A percentile compares a stretch with the other conserved stretches of the same genome.
Evolutionary conservation across 1,140 invertebrate species (phyloP).

Genomic region (Leptinotarsa texana): DNA sequence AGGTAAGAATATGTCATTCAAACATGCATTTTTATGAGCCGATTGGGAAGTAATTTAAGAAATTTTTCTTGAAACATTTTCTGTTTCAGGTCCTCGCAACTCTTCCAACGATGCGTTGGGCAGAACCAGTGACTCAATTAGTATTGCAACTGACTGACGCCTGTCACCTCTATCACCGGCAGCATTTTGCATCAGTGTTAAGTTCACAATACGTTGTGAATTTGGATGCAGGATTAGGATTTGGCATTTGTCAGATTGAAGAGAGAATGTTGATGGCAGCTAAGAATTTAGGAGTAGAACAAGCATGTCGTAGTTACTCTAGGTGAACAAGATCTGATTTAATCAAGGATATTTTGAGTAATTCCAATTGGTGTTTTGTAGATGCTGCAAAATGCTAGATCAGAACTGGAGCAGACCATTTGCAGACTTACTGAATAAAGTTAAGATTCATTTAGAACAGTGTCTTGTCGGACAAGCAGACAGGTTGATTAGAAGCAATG

Average conservation of each 20-base stretch:
- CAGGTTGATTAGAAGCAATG: conserved; percentile 64
- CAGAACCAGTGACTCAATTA: conserved; percentile 68
- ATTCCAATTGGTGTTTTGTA: not conserved
- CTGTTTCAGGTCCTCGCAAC: conserved; percentile 60
- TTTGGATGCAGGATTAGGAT: conserved; percentile 67
- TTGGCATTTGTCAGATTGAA: conserved; percentile 70
- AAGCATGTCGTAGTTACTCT: conserved; percentile 71
- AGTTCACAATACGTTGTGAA: conserved; percentile 67
- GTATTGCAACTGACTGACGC: conserved; percentile 70
- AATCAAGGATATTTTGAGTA: no score
- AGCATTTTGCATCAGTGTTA: conserved; percentile 68
- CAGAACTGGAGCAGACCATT: conserved; percentile 45
- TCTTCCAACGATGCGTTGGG: conserved; percentile 72
- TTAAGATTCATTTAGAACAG: conserved; percentile 63
- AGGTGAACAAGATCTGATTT: conserved; percentile 36
- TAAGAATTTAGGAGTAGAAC: conserved; percentile 67
- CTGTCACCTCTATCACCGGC: conserved; percentile 62
- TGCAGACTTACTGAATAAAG: conserved; percentile 50
- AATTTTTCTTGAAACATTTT: not conserved
- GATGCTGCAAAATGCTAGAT: conserved; percentile 49
- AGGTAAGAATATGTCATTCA: conserved; percentile 43
- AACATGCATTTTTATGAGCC: not conserved
- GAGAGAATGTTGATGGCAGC: conserved; percentile 68
- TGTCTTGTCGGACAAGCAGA: conserved; percentile 66
- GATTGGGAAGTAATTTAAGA: not conserved